These are phyloP conservation scores for Drosophila sordidula DNA, from an alignment of 2,888 invertebrate genomes.

Conservation along the genomic window DNA sequence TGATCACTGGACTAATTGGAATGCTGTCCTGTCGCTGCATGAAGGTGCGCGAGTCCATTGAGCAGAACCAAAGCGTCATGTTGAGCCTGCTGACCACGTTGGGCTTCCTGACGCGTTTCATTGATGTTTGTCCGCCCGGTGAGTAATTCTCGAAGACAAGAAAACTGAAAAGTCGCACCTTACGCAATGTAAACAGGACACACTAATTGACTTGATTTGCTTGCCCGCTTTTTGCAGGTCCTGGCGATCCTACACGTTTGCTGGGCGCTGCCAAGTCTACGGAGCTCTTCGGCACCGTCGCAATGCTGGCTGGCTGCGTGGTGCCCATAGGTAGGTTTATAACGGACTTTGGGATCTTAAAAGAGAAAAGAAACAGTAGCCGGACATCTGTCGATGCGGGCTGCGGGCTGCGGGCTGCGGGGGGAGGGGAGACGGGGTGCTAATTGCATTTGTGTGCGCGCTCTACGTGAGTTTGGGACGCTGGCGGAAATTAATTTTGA, in stretches of 20 bases:
- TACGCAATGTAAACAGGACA: slow-evolving; percentile 18
- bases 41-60: slow-evolving; percentile 88
- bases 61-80: slow-evolving; percentile 84
- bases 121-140: slow-evolving; percentile 85
- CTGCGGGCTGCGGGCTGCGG: not conserved
- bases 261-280: slow-evolving; percentile 83
- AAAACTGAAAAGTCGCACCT: slow-evolving; percentile 52
- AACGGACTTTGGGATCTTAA: slow-evolving; percentile 3
- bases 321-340: slow-evolving; percentile 83
- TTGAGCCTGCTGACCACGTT: slow-evolving; percentile 84
- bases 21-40: slow-evolving; percentile 90
- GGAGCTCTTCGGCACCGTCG: slow-evolving; percentile 84
- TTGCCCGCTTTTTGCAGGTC: slow-evolving; percentile 69
- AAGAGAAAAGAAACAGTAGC: slow-evolving; percentile 47
- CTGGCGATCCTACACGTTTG: slow-evolving; percentile 84
- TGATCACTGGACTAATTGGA: slow-evolving; percentile 92
- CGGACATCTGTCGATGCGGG: slow-evolving; percentile 22
- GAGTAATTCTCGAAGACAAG: slow-evolving; percentile 50
- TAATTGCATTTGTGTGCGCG: slow-evolving; percentile 71
- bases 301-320: slow-evolving; percentile 83
- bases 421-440: slow-evolving; percentile 55
- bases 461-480: slow-evolving; percentile 70
- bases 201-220: slow-evolving; percentile 33
- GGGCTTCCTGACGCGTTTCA: slow-evolving; percentile 84
- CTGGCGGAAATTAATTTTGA: slow-evolving; percentile 80